Base-by-base conservation (phyloP, 2,113 vertebrate species). In the Verasper variegatus region DNA sequence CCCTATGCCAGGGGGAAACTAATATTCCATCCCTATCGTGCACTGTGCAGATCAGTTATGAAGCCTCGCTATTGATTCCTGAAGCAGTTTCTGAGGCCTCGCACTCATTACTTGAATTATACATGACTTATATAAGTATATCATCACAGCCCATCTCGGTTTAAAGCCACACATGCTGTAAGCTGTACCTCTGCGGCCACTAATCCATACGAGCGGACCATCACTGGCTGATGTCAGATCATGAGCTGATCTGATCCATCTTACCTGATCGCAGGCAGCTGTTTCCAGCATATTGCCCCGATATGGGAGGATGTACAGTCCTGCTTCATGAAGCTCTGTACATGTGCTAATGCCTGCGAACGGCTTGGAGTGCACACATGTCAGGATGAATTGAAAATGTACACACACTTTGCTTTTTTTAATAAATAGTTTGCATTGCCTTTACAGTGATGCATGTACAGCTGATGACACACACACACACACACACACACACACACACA, bases 61-160 rank as follows among this genome's bases (percentile, higher is more conserved):
- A 26, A 59, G 75, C 69, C 47, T 69, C 18, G 4, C 6, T 73
- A 78, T 78, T 63, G 70, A 80, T 78, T 74, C 26, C 60, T 60
- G 61, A 31, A 76, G 68, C 75, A 45, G 64, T 71, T 68, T 68
- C 54, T 37, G 26, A 76, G 71, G 65, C 62, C 35, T 35, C 24
- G 37, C 62, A 18, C 74, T 59, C 71, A 68, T 76, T 69, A 62
- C 69, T 62, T 74, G 58, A 76, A 78, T 83, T 65, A 80, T 81
- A 64, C 56, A 76, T 73, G 72, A 52, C 68, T 76, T 74, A 59
- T 68, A 66, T 69, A 67, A 80, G 45, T 23, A 6, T 59, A 56
- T 63, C 51, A 67, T 76, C 74, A 10, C 63, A 15, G 26, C 42
- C 58, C 60, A 55, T 80, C 40, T 57, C 27, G 18, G 40, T 61